Evolutionary conservation across 2,888 invertebrate species (phyloP).

Genomic region (Punctoribates punctum): DNA sequence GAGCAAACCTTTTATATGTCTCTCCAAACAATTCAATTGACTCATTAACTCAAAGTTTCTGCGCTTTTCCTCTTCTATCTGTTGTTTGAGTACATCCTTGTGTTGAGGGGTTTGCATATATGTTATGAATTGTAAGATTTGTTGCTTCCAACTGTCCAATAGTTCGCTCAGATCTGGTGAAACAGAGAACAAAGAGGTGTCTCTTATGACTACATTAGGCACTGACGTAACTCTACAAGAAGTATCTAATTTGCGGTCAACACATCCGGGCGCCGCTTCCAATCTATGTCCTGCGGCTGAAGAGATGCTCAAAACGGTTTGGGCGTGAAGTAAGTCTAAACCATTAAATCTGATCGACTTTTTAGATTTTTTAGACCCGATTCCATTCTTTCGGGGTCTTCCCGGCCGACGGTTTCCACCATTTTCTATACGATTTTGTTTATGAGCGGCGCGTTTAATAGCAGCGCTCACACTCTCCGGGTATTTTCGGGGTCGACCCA

Average conservation of each 20-base stretch:
- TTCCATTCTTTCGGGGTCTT: slow-evolving; percentile 48
- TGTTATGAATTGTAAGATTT: slow-evolving; percentile 77
- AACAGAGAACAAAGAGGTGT: slow-evolving; percentile 55
- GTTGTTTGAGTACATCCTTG: slow-evolving; percentile 65
- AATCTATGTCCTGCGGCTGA: slow-evolving; percentile 57
- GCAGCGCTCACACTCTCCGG: slow-evolving; percentile 29
- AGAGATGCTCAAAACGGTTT: slow-evolving; percentile 80
- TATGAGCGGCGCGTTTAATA: slow-evolving; percentile 30
- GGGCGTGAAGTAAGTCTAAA: slow-evolving; percentile 79
- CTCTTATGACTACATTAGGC: slow-evolving; percentile 34
- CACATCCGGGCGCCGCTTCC: slow-evolving; percentile 78
- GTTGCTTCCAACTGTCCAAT: slow-evolving; percentile 77
- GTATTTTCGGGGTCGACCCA: slow-evolving; percentile 38
- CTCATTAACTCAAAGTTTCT: slow-evolving; percentile 59
- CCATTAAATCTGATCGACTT: slow-evolving; percentile 74
- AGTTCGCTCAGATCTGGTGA: slow-evolving; percentile 66
- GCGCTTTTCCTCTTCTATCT: slow-evolving; percentile 77
- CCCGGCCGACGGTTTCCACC: slow-evolving; percentile 47
- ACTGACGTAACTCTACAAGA: slow-evolving; percentile 5
- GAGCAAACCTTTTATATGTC: slow-evolving; percentile 85
- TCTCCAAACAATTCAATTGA: slow-evolving; percentile 78
- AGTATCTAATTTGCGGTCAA: slow-evolving; percentile 74
- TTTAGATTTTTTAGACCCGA: slow-evolving; percentile 19
- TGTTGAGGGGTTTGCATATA: slow-evolving; percentile 77
- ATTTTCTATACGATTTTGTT: slow-evolving; percentile 31